These are phyloP conservation scores for Rhincodon typus DNA, from an alignment of 2,797 vertebrate species.

Conservation along the genomic window DNA sequence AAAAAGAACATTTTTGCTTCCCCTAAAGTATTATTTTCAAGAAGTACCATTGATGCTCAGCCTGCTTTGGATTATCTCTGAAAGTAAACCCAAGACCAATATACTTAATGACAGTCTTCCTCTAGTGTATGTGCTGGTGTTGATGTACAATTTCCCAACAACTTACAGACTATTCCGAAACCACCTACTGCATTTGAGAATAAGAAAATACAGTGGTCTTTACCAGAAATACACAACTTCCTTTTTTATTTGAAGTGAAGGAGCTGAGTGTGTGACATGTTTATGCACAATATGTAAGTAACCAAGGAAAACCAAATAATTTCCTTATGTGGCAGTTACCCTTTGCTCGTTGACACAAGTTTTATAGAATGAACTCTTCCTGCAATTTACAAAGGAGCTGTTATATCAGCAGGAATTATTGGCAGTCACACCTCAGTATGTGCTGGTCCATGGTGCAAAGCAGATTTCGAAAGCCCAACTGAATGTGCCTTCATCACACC, in stretches of 20 bases:
- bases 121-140: neutral
- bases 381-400: slow-evolving; percentile 5
- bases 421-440: slow-evolving; percentile 39
- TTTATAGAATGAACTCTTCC: slow-evolving; percentile 7
- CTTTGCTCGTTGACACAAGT: neutral
- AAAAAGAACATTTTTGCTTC: neutral
- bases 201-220: too few species aligned
- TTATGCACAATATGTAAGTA: neutral
- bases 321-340: slow-evolving; percentile 18
- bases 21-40: neutral
- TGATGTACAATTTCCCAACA: neutral
- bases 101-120: neutral
- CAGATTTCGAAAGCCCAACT: slow-evolving; percentile 2
- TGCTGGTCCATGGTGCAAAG: slow-evolving; percentile 19
- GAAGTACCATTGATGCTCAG: neutral
- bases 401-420: slow-evolving; percentile 4
- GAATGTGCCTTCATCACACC: neutral
- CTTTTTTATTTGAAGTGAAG: neutral
- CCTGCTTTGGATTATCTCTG: neutral
- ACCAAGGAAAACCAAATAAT: slow-evolving; percentile 27
- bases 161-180: neutral
- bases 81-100: neutral
- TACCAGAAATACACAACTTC: neutral
- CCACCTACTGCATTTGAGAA: neutral
- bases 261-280: neutral